Evolutionary conservation across 2,797 vertebrate species (phyloP).

Genomic region (Pseudomugil gertrudae): DNA sequence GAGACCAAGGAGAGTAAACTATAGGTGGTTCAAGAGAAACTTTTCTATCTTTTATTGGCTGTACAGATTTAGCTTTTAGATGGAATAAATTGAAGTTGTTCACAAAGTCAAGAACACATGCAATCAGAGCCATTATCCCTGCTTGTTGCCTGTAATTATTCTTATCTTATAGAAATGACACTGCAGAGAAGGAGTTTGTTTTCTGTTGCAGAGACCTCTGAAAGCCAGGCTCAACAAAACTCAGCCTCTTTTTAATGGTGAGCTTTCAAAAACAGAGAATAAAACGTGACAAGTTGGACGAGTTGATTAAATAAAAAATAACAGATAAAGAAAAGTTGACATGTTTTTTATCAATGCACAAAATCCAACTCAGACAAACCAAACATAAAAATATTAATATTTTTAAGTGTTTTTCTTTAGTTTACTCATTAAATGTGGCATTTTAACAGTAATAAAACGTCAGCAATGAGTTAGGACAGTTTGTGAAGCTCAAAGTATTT

Average conservation of each 20-base stretch:
- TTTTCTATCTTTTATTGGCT: background rate
- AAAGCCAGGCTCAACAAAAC: too few species aligned
- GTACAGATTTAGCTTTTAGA: background rate
- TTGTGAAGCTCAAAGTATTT: background rate
- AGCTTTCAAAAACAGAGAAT: background rate
- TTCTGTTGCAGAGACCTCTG: too few species aligned
- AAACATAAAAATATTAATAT: too few species aligned
- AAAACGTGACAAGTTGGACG: too few species aligned
- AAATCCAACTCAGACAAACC: too few species aligned
- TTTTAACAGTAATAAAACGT: background rate
- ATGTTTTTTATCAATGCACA: too few species aligned
- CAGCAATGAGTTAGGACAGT: background rate
- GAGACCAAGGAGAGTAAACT: background rate
- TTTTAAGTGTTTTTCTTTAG: background rate
- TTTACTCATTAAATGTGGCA: background rate
- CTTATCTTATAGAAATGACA: background rate
- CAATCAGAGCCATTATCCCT: slow-evolving; percentile 33
- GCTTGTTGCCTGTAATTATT: background rate
- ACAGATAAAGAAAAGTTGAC: too few species aligned
- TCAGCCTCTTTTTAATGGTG: too few species aligned
- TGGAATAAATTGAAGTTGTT: background rate
- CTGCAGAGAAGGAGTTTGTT: too few species aligned
- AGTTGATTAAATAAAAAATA: too few species aligned
- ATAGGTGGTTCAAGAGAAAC: background rate
- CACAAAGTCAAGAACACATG: background rate